These are phyloP conservation scores for Dendroctonus valens DNA, from an alignment of 1,140 invertebrate genomes.

Conservation along the genomic window DNA sequence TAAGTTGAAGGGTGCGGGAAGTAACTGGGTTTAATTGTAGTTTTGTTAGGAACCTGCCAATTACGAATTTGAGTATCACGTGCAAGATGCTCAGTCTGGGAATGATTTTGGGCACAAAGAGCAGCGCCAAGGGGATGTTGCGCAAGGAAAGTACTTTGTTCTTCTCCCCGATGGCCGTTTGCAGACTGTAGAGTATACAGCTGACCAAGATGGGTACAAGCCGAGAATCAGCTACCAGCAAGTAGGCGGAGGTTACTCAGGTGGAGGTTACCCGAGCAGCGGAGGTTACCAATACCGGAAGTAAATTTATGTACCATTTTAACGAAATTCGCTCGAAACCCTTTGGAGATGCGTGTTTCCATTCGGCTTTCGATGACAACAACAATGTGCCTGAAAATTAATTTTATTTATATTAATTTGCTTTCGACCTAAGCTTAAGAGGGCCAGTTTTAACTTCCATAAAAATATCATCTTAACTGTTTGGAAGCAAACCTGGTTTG, in stretches of 20 bases:
- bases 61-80: conserved; percentile 73
- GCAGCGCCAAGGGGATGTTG: conserved; percentile 63
- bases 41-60: conserved; percentile 60
- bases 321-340: no score
- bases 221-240: conserved; percentile 73
- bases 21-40: conserved; percentile 12
- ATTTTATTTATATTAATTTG: no score
- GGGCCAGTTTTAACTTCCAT: no score
- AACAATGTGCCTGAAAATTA: no score
- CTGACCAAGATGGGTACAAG: conserved; percentile 73
- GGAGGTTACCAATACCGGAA: conserved; percentile 20
- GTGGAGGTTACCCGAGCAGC: conserved; percentile 40
- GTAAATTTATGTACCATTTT: background rate
- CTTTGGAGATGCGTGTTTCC: no score
- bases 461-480: no score
- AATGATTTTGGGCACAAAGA: conserved; percentile 74
- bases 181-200: conserved; percentile 75
- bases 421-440: no score
- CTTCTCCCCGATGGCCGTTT: conserved; percentile 73
- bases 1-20: conserved; percentile 40
- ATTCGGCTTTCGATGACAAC: no score
- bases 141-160: conserved; percentile 70
- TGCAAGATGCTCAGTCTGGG: conserved; percentile 66
- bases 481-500: no score
- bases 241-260: conserved; percentile 53